Conservation (phyloP, 2,888 invertebrate species). For the Drosophila mulleri region DNA sequence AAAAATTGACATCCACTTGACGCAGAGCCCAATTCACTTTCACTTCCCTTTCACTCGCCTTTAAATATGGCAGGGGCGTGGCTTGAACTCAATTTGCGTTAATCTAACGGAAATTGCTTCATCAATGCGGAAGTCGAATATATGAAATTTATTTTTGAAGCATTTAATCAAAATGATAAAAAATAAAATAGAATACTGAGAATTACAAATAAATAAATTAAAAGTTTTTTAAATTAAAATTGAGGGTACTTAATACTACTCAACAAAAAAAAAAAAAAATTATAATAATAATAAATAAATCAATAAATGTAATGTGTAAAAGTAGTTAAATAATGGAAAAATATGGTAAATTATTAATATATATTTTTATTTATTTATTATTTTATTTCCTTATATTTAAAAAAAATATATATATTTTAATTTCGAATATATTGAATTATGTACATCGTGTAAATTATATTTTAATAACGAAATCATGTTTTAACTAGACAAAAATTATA, state of each 20-base stretch:
- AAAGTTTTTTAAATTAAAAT: neutral
- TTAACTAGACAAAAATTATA: too few species aligned
- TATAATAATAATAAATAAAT: too few species aligned
- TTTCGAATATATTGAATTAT: too few species aligned
- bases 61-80: constrained; percentile 13
- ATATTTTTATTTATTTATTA: too few species aligned
- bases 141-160: constrained; percentile 60
- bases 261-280: neutral
- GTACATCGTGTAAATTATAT: too few species aligned
- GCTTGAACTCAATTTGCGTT: constrained; percentile 64
- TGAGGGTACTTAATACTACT: neutral
- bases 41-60: constrained; percentile 52
- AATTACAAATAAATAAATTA: constrained; percentile 22
- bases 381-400: too few species aligned
- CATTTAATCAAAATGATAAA: constrained; percentile 50
- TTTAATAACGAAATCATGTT: too few species aligned
- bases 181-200: neutral
- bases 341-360: neutral
- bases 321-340: neutral
- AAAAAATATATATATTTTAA: too few species aligned
- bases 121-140: constrained; percentile 69
- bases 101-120: constrained; percentile 74
- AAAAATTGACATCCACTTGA: constrained; percentile 55
- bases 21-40: constrained; percentile 66
- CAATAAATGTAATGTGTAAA: too few species aligned